Percentiles rank a stretch among this genome's conserved stretches.
Conservation (phyloP, 2,113 vertebrate species). For the Gallinago undulata region DNA sequence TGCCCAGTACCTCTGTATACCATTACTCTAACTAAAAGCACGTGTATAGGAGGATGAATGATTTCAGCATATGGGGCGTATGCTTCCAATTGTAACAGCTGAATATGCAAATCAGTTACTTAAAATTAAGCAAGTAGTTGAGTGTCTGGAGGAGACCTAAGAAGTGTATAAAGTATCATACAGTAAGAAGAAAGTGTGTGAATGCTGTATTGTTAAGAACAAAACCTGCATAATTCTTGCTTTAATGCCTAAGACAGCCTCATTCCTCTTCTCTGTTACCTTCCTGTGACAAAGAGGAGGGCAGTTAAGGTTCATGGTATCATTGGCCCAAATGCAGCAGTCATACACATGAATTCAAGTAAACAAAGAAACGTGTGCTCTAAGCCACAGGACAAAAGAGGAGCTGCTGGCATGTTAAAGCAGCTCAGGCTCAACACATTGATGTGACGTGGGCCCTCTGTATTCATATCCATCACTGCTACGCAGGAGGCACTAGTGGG, state of each 20-base stretch:
- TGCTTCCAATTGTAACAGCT: neutral
- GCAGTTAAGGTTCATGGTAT: neutral
- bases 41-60: accelerated
- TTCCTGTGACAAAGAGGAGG: neutral
- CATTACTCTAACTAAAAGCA: neutral
- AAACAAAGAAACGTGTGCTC: neutral
- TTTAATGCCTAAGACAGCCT: neutral
- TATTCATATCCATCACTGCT: neutral
- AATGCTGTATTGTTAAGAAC: neutral
- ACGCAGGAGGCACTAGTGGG: neutral
- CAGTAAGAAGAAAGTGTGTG: neutral
- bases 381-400: neutral
- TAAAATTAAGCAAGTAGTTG: neutral
- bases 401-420: neutral
- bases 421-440: neutral
- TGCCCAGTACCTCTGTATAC: neutral
- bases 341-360: neutral
- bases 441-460: neutral
- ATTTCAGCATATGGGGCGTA: neutral
- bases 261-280: neutral
- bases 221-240: neutral
- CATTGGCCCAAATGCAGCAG: neutral
- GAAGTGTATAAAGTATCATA: neutral
- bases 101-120: neutral
- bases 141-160: neutral